Evolutionary conservation across 2,888 invertebrate genomes (phyloP), one percentile per base, ranked within the genome.

Genomic region (Ophion ventricosus): DNA sequence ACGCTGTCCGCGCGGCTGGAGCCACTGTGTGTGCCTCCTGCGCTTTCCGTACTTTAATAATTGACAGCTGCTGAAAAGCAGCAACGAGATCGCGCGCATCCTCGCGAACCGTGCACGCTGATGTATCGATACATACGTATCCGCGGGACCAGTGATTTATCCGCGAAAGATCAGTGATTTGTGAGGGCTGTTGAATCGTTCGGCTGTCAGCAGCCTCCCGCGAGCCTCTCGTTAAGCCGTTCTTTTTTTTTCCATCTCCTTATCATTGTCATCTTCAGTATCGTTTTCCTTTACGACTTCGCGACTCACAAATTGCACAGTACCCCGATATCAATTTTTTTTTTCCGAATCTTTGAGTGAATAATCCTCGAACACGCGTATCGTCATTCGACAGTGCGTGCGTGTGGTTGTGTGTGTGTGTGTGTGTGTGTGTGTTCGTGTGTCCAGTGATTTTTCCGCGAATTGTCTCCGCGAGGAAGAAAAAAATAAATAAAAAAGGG

Each of bases 21-120:
- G 84, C 82, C 79, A 82, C 79, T 43, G 81, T 70, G 67, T 77
- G 72, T 43, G n/a, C n/a, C 87, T 77, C 87, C 88, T 85, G 88
- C 88, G 89, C 89, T 88, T 82, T 89, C 90, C 87, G 89, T 90
- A 89, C 87, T 91, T 78, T 86, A 87, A 88, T 91, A 91, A 91
- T 91, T 91, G 92, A 92, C 91, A 91, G 92, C 91, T 90, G 91
- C 90, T 91, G 91, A 91, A 91, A 91, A 91, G 89, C 88, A 86
- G 87, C 89, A 67, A 70, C 81, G 78, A 78, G 69, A n/a, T n/a
- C 54, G 70, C 78, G 54, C 69, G 49, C 49, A 35, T 56, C 66
- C 29, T 43, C 43, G n/a, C 25, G 54, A 49, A 25, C 69, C 10
- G 49, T n/a, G n/a, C 75, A 80, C 49, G 14, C 14, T 11, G 49